Evolutionary conservation across 2,888 invertebrate species (phyloP), one percentile per base, ranked within the genome.

Genomic region (Chamaedrilus cognettii): DNA sequence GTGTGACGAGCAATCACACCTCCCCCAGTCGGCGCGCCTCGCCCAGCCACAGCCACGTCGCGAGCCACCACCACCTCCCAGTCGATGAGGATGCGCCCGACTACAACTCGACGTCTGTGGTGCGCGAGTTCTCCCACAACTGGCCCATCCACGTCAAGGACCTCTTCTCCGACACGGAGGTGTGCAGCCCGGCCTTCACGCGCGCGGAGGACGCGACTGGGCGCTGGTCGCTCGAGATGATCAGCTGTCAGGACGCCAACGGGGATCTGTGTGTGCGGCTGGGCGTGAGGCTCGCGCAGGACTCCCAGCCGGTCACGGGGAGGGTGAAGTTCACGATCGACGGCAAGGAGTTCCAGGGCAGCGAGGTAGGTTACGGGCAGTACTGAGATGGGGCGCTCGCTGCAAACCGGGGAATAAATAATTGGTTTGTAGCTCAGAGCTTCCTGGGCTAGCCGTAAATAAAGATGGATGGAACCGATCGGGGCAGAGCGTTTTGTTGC

Each of bases 141-240:
- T 52, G 55, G 55, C 11, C 11, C 23, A 52, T 52, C 26, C 55
- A 52, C 28, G 55, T 52, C 15, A 52, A 52, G 55, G 55, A 52
- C 26, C 55, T 52, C 5, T 52, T 52, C 55, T 19, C 55, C 5
- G 55, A 52, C 26, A 11, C 11, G 15, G 55, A 52, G 7, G 26
- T 52, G 15, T 26, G 26, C 55, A 52, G 55, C 26, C 55, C 42
- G 11, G 7, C 26, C 15, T 52, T 52, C 55, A 7, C 11, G 15
- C 26, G 55, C 19, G 7, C 55, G 15, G 11, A 7, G 55, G 55
- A 19, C 55, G 55, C 11, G 7, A 23, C 55, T 19, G 55, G 55
- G 5, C 7, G 5, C 55, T 52, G 55, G 55, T 19, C 7, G 26
- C 55, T 52, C 5, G 55, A 52, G 55, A 52, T 52, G 55, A 52